These are phyloP conservation scores for Synergus gifuensis DNA, from an alignment of 2,888 invertebrate species.

Conservation along the genomic window DNA sequence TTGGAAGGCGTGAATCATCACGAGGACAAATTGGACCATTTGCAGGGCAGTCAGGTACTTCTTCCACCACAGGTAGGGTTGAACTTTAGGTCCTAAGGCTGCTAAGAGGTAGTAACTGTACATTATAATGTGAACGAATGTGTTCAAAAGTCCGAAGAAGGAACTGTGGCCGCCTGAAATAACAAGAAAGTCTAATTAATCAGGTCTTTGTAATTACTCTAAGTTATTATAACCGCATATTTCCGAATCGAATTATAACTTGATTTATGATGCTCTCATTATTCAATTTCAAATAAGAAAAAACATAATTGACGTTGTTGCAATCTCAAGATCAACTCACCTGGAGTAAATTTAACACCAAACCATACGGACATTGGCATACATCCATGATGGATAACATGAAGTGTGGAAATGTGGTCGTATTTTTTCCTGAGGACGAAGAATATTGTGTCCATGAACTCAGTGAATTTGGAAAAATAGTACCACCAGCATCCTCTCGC, in stretches of 20 bases:
- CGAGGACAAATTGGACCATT: conserved; percentile 94
- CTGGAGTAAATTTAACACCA: conserved; percentile 92
- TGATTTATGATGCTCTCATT: too few relatives aligned
- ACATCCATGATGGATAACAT: conserved; percentile 96
- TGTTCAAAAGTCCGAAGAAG: conserved; percentile 96
- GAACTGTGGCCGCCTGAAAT: conserved; percentile 91
- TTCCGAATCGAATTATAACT: too few relatives aligned
- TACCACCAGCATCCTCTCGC: conserved; percentile 95
- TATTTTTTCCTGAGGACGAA: conserved; percentile 96
- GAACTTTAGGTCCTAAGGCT: conserved; percentile 91
- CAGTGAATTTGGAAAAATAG: conserved; percentile 95
- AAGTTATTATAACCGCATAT: too few relatives aligned
- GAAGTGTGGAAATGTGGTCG: conserved; percentile 93
- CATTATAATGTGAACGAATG: conserved; percentile 97
- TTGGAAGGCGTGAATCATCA: conserved; percentile 94
- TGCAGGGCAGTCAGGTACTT: conserved; percentile 94
- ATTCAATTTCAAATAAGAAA: too few relatives aligned
- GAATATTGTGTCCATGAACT: conserved; percentile 96
- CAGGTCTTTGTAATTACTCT: background rate
- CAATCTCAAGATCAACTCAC: conserved; percentile 77
- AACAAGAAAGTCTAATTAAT: conserved; percentile 21
- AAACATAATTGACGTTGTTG: too few relatives aligned
- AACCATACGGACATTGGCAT: conserved; percentile 98
- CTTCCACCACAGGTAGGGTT: conserved; percentile 97
- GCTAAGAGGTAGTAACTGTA: conserved; percentile 95